Percentiles rank a stretch among this genome's conserved stretches.
phyloP scores from a whole-genome alignment of 2,888 invertebrate genomes.

The Idaea biselata region DNA sequence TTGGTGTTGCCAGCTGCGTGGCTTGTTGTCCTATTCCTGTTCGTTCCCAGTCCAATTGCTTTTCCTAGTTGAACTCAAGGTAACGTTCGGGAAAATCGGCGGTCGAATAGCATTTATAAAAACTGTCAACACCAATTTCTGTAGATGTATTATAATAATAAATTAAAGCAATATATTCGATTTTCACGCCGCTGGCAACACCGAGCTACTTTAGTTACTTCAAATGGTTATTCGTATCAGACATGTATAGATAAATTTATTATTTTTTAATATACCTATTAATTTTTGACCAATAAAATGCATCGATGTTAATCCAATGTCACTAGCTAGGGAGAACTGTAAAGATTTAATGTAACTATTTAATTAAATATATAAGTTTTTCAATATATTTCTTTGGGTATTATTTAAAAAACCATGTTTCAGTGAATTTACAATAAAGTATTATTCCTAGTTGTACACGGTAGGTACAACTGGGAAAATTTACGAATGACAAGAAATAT shows the following conservation, averaged over 20 bases:
- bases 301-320: conserved; percentile 73
- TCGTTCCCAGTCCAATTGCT: no score
- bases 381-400: conserved; percentile 47
- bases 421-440: no score
- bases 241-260: conserved; percentile 71
- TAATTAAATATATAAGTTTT: conserved; percentile 80
- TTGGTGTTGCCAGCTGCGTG: conserved; percentile 42
- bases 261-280: conserved; percentile 67
- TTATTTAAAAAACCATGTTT: conserved; percentile 25
- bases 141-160: conserved; percentile 11
- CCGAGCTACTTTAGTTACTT: conserved; percentile 48
- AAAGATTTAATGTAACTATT: conserved; percentile 79
- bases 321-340: conserved; percentile 78
- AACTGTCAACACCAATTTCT: conserved; percentile 18
- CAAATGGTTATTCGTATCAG: conserved; percentile 66
- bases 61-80: no score
- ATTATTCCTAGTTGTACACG: no score
- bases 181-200: conserved; percentile 45
- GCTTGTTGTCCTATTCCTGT: conserved; percentile 9
- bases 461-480: no score
- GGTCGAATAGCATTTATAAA: conserved; percentile 37
- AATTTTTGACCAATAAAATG: conserved; percentile 75
- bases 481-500: no score
- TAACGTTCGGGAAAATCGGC: no score
- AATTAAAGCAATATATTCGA: conserved; percentile 27